Percentiles rank a stretch among this genome's conserved stretches.
Conservation (phyloP, 2,888 invertebrate genomes). For the Cheilosia urbana region DNA sequence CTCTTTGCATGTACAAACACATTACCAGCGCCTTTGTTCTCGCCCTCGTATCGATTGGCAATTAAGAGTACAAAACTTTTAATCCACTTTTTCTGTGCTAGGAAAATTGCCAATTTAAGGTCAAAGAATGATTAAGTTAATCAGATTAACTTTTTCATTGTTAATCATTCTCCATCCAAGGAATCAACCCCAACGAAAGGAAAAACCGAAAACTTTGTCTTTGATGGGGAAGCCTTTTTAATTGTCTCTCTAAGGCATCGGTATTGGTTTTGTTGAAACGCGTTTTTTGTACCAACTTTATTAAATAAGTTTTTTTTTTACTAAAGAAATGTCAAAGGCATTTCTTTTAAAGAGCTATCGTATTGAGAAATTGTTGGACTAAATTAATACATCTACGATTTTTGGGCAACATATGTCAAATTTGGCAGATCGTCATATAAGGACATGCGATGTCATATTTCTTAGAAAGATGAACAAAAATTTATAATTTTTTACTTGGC, state of each 20-base stretch:
- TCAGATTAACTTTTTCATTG: conserved; percentile 65
- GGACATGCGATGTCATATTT: no score
- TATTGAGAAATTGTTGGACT: no score
- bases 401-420: no score
- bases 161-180: conserved; percentile 62
- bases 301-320: no score
- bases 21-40: not conserved
- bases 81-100: conserved; percentile 34
- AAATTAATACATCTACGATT: no score
- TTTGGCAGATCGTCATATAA: no score
- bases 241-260: not conserved
- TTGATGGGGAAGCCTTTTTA: conserved; percentile 24
- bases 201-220: conserved; percentile 52
- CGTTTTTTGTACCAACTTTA: no score
- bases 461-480: no score
- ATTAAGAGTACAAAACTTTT: conserved; percentile 56
- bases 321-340: no score
- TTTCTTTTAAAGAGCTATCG: no score
- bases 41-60: conserved; percentile 46
- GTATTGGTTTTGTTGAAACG: not conserved
- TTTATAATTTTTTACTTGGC: no score
- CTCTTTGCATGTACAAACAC: not conserved
- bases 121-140: conserved; percentile 30
- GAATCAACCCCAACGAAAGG: conserved; percentile 51
- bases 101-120: conserved; percentile 62